Evolutionary conservation across 2,113 vertebrate species (phyloP).

Genomic region (Raphicerus campestris): DNA sequence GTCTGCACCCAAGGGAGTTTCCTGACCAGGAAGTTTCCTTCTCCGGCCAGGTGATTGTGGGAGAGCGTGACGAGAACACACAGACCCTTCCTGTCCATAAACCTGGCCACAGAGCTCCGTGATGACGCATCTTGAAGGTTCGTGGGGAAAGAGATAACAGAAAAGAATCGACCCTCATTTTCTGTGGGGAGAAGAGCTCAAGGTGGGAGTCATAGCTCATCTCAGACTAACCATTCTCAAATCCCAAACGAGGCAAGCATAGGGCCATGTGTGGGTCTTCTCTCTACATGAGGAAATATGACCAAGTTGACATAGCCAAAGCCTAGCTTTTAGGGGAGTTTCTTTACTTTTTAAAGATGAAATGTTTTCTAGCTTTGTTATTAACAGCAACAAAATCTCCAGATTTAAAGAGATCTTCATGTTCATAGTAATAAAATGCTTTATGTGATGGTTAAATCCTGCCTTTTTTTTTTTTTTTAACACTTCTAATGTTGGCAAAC

Average conservation of each 20-base stretch:
- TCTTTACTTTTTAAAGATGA: background rate
- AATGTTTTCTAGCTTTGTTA: background rate
- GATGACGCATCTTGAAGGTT: background rate
- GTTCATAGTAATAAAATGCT: background rate
- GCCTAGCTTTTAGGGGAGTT: background rate
- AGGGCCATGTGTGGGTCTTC: background rate
- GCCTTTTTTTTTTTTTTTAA: background rate
- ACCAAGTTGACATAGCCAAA: background rate
- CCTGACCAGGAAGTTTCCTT: background rate
- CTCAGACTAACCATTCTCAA: background rate
- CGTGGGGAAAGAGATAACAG: background rate
- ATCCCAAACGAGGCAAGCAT: rapidly evolving
- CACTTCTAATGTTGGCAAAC: background rate
- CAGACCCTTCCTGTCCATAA: background rate
- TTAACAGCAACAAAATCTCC: background rate
- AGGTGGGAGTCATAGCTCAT: background rate
- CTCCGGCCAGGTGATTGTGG: background rate
- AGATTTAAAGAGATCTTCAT: background rate
- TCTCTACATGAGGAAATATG: background rate
- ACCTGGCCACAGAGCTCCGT: background rate
- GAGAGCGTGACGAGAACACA: background rate
- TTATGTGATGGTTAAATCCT: background rate
- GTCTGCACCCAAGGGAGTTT: background rate
- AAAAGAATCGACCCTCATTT: background rate
- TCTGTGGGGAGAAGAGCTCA: background rate